Evolutionary conservation across 2,797 vertebrate genomes (phyloP).

Genomic region (Cercopithecus petaurista): DNA sequence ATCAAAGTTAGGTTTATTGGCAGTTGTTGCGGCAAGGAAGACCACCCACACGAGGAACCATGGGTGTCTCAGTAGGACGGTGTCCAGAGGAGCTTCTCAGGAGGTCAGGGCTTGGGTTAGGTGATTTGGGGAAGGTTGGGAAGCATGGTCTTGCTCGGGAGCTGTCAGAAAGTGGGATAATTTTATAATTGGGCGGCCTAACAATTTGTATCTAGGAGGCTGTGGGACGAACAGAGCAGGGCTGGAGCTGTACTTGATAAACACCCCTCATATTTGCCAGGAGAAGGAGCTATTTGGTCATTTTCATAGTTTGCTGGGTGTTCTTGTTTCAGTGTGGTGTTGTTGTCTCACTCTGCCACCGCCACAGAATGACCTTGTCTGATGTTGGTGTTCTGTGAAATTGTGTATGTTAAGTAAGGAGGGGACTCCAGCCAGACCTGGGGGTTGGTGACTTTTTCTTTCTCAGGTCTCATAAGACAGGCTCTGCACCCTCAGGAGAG

Average conservation of each 20-base stretch:
- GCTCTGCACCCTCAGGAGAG: neutral
- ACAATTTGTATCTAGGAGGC: neutral
- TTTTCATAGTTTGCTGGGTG: neutral
- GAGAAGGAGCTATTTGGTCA: neutral
- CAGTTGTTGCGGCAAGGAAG: neutral
- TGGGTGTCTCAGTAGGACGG: neutral
- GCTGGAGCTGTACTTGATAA: neutral
- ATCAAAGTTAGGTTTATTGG: neutral
- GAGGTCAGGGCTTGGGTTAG: too few relatives aligned
- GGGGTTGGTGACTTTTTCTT: neutral
- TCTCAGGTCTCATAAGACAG: neutral
- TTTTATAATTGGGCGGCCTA: neutral
- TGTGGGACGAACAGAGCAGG: neutral
- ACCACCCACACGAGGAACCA: rapidly evolving
- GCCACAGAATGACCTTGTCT: neutral
- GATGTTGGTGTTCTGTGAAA: neutral
- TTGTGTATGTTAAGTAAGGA: neutral
- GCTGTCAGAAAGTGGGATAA: neutral
- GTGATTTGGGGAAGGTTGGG: neutral
- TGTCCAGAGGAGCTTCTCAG: neutral
- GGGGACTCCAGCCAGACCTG: neutral
- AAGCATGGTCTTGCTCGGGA: neutral
- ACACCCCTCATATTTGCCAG: neutral
- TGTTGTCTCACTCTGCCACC: neutral
- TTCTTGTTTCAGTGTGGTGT: neutral